Base-by-base conservation (phyloP, 2,797 vertebrate species). In the Manis javanica region DNA sequence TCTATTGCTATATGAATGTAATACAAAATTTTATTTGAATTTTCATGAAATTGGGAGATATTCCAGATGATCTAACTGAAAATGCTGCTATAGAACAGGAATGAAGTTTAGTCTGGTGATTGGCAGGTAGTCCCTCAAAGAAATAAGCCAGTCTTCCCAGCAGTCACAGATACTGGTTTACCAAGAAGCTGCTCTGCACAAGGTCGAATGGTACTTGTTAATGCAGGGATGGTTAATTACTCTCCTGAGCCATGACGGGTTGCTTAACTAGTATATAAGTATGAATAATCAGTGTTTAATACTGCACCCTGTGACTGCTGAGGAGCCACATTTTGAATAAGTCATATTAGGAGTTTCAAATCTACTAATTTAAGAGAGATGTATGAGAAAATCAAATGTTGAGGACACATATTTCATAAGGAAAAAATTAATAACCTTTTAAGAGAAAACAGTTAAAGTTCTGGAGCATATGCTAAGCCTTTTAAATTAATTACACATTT, bases 401-500 rank as follows among this genome's bases (percentile, higher is more conserved):
- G 39, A 82, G 18, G 24, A 37, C n/a, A 77, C 84, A 14, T 68
- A 55, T 77, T 91, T 87, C 51, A 63, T 78, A 82, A 90, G 42
- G 34, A 74, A 34, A 89, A 97, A 95, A 92, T 72, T n/a, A 74
- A 87, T 31, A 87, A 61, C 18, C 18, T 81, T 86, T 55, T 57
- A 84, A 94, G 84, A 63, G 15, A 71, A 92, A 93, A 92, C 90
- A 93, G 71, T 51, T 51, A 39, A 89, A 71, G 81, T 78, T 96
- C 79, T 91, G 18, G 49, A 66, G 42, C 46, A 37, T 89, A 94
- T 85, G 61, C 31, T 91, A 93, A 97, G 79, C 42, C 42, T 72
- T 97, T 92, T 57, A 81, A 97, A 72, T 95, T 78, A 94, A 90
- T 96, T 95, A 51, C 12, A 39, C 66, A 51, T 87, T 94, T 92